Evolutionary conservation across 2,888 invertebrate species (phyloP).

Genomic region (Ectobius pallidus): DNA sequence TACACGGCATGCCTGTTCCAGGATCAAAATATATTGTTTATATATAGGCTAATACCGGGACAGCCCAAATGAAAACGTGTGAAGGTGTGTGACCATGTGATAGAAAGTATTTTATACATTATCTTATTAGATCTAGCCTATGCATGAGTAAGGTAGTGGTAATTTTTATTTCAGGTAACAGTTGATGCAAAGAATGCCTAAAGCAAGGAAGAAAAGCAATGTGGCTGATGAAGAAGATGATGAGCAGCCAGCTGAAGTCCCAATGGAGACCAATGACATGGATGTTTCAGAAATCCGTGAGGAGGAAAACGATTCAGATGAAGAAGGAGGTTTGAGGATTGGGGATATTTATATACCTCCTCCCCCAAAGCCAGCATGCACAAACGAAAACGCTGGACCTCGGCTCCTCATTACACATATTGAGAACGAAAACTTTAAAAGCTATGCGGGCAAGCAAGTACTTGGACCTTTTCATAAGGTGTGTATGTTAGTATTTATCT

Average conservation of each 20-base stretch:
- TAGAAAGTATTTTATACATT: too few species aligned
- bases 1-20: too few species aligned
- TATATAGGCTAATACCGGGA: too few species aligned
- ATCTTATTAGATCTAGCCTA: too few species aligned
- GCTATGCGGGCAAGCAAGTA: constrained; percentile 82
- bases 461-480: constrained; percentile 98
- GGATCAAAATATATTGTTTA: too few species aligned
- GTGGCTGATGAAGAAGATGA: neutral
- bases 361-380: constrained; percentile 65
- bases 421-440: constrained; percentile 93
- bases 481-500: constrained; percentile 45
- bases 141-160: too few species aligned
- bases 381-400: constrained; percentile 76
- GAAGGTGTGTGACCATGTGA: too few species aligned
- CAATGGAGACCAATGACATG: neutral
- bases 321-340: constrained; percentile 74
- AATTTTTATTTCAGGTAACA: too few species aligned
- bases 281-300: constrained; percentile 32
- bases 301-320: constrained; percentile 52
- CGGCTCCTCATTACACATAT: constrained; percentile 91
- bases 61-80: too few species aligned
- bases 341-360: constrained; percentile 83
- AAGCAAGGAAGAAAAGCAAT: neutral
- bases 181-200: too few species aligned
- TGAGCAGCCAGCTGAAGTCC: neutral